Evolutionary conservation across 2,888 invertebrate genomes (phyloP), one percentile per base, ranked within the genome.

Genomic region (Drosophila kambysellisi): DNA sequence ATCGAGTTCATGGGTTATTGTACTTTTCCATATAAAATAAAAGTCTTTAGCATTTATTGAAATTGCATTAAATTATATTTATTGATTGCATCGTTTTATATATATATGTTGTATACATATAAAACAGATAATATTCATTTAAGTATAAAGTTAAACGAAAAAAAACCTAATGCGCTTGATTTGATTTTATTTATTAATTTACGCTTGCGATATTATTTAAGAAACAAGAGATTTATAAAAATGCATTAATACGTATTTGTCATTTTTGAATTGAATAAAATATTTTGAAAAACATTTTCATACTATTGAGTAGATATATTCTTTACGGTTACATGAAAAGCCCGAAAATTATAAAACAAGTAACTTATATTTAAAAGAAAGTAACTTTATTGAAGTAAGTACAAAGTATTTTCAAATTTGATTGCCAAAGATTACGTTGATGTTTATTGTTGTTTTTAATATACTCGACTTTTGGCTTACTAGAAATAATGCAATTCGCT

Each of bases 61-160:
- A 87, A 83, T 88, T 88, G 85, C 85, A 86, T 88, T 85, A 86
- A 86, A 86, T 88, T 73, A 87, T 88, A 88, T 88, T 88, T 88
- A 88, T 88, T 88, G 87, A 74, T 81, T 83, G 88, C 77, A 81
- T 88, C 75, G 58, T 71, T 72, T 75, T 69, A 58, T 65, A 62
- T 76, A 25, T 25, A 57, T 77, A 81, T 72, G 71, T 83, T 70
- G 65, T 75, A 75, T 77, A 79, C 70, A 74, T 83, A 76, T 81
- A 53, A 81, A 79, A 66, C 61, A 56, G 66, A 77, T 68, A 81
- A 58, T 75, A 64, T 69, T 58, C 51, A 50, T 60, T 20, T 41
- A 30, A 48, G 25, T 76, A 70, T 41, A 41, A 60, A 54, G 62
- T 39, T 61, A 61, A 75, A 62, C 33, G 30, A 59, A 68, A 60